These are phyloP conservation scores for Ladona fulva DNA, from an alignment of 1,140 invertebrate genomes.

Conservation along the genomic window DNA sequence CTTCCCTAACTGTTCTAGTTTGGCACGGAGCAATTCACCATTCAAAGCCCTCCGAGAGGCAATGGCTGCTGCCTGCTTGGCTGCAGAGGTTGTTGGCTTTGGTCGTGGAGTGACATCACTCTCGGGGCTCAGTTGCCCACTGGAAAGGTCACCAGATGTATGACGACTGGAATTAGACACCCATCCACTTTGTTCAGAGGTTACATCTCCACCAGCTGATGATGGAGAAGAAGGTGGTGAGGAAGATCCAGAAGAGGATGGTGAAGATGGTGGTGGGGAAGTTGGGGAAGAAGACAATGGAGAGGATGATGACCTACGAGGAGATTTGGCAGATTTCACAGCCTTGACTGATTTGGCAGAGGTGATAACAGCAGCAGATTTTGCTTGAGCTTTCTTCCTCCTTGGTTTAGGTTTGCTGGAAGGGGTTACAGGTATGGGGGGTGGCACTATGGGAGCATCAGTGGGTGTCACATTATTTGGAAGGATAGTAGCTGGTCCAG, in stretches of 20 bases:
- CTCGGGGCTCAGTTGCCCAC: conserved; percentile 31
- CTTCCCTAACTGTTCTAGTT: conserved; percentile 6
- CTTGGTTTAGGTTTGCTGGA: not conserved
- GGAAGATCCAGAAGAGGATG: conserved; percentile 19
- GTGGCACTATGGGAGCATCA: not conserved
- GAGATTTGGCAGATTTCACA: conserved; percentile 27
- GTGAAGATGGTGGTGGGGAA: not conserved
- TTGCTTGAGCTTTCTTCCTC: conserved; percentile 21
- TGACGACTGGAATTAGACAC: conserved; percentile 35
- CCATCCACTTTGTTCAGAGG: conserved; percentile 38
- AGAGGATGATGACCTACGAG: conserved; percentile 23
- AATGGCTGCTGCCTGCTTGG: not conserved
- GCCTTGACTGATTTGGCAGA: conserved; percentile 24
- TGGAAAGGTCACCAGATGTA: conserved; percentile 31
- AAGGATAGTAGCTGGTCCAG: not conserved
- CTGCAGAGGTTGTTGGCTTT: not conserved
- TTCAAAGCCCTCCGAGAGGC: not conserved
- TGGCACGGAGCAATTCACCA: conserved; percentile 3
- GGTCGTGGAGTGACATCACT: not conserved
- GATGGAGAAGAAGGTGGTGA: conserved; percentile 18
- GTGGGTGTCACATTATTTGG: not conserved
- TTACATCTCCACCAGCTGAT: conserved; percentile 35
- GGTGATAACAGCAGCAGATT: conserved; percentile 35
- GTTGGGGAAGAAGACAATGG: conserved; percentile 13
- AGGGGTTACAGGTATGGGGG: not conserved